phyloP scores from a whole-genome alignment of 2,888 invertebrate genomes.

The Syrphus vitripennis region DNA sequence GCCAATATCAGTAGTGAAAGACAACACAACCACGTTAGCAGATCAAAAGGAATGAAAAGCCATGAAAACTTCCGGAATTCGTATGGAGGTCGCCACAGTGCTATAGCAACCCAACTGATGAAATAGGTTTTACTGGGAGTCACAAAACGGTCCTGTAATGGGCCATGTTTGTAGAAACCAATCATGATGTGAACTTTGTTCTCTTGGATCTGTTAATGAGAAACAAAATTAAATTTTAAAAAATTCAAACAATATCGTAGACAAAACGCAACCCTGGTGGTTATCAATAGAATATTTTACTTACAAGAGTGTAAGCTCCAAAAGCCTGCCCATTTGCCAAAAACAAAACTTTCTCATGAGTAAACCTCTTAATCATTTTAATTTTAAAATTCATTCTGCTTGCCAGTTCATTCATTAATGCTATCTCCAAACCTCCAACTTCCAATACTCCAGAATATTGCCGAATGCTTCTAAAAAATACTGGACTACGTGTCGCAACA shows the following conservation, averaged over 20 bases:
- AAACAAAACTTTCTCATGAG: not conserved
- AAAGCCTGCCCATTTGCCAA: not conserved
- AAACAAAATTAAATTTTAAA: not conserved
- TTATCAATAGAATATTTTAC: not conserved
- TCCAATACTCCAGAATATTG: not conserved
- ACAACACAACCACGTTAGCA: not conserved
- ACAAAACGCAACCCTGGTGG: not conserved
- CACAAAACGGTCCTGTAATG: not conserved
- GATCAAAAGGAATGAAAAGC: not conserved
- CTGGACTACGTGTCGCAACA: not conserved
- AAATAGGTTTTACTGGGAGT: not conserved
- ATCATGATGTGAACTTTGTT: not conserved
- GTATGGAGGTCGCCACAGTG: not conserved
- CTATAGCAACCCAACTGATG: constrained; percentile 1
- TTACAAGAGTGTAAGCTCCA: not conserved
- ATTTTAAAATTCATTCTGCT: not conserved
- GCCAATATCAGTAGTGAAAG: not conserved
- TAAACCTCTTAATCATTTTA: not conserved
- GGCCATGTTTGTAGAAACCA: not conserved
- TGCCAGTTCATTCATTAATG: not conserved
- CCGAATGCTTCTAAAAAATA: not conserved
- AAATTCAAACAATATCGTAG: not conserved
- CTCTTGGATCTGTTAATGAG: not conserved
- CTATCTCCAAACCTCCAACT: not conserved
- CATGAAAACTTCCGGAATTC: not conserved